phyloP scores from a whole-genome alignment of 2,113 vertebrate genomes.

The Zosterops pallidus region DNA sequence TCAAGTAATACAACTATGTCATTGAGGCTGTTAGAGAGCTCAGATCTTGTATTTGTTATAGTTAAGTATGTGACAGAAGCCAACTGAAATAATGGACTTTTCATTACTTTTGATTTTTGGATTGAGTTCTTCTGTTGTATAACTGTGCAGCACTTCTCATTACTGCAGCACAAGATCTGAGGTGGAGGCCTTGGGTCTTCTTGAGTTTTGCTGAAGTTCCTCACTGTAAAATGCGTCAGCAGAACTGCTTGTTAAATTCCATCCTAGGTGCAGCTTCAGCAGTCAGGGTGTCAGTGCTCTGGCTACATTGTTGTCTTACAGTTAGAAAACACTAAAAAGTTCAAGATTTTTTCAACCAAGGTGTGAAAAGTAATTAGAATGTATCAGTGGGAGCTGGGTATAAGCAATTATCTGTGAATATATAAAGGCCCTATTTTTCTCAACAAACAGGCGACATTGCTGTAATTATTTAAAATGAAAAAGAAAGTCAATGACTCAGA shows the following conservation, averaged over 20 bases:
- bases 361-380: slow-evolving; percentile 70
- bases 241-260: slow-evolving; percentile 29
- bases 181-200: not conserved
- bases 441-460: slow-evolving; percentile 48
- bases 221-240: slow-evolving; percentile 9
- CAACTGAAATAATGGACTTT: slow-evolving; percentile 28
- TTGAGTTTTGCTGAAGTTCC: not conserved
- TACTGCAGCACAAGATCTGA: not conserved
- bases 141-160: not conserved
- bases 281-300: not conserved
- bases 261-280: not conserved
- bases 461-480: slow-evolving; percentile 71
- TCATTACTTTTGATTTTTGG: slow-evolving; percentile 37
- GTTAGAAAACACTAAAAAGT: slow-evolving; percentile 35
- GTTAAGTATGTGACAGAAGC: slow-evolving; percentile 4
- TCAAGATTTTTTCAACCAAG: slow-evolving; percentile 38
- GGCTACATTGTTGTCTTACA: slow-evolving; percentile 11
- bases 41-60: not conserved
- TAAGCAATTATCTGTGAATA: slow-evolving; percentile 63
- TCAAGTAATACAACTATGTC: not conserved
- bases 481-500: slow-evolving; percentile 57
- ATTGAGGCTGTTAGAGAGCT: not conserved
- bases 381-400: slow-evolving; percentile 12
- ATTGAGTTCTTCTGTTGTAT: slow-evolving; percentile 1
- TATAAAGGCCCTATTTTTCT: slow-evolving; percentile 47